A percentile compares a stretch with the other conserved stretches of the same genome.
Evolutionary conservation across 2,113 vertebrate genomes (phyloP).

Genomic region (Colossoma macropomum): DNA sequence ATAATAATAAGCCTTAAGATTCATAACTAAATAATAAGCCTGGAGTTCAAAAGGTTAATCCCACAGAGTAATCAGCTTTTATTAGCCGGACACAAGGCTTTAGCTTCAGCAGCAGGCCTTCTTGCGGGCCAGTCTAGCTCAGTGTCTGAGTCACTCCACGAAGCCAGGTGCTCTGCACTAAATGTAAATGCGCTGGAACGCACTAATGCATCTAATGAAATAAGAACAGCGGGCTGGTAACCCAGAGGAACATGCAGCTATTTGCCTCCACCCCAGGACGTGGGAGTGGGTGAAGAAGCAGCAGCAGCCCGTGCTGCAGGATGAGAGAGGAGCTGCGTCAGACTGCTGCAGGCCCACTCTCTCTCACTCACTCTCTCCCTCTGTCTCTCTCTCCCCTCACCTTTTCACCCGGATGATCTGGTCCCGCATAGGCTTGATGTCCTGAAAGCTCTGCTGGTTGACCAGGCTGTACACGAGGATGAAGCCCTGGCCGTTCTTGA

Average conservation of each 20-base stretch:
- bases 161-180: neutral
- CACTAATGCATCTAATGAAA: neutral
- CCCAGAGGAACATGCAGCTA: neutral
- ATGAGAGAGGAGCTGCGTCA: neutral
- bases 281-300: constrained; percentile 11
- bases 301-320: neutral
- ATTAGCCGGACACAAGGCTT: too few species aligned
- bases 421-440: constrained; percentile 95
- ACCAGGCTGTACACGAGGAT: constrained; percentile 95
- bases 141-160: neutral
- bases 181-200: neutral
- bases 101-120: neutral
- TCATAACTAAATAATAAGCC: neutral
- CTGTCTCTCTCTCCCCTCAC: constrained; percentile 67
- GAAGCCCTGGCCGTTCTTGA: constrained; percentile 96
- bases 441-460: constrained; percentile 97
- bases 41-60: neutral
- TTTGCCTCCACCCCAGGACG: neutral
- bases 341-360: neutral
- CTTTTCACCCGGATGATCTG: constrained; percentile 98
- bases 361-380: neutral
- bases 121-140: neutral
- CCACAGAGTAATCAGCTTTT: neutral
- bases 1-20: too few species aligned
- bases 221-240: neutral